These are phyloP conservation scores for Tholera decimalis DNA, from an alignment of 2,888 invertebrate species.

Conservation along the genomic window DNA sequence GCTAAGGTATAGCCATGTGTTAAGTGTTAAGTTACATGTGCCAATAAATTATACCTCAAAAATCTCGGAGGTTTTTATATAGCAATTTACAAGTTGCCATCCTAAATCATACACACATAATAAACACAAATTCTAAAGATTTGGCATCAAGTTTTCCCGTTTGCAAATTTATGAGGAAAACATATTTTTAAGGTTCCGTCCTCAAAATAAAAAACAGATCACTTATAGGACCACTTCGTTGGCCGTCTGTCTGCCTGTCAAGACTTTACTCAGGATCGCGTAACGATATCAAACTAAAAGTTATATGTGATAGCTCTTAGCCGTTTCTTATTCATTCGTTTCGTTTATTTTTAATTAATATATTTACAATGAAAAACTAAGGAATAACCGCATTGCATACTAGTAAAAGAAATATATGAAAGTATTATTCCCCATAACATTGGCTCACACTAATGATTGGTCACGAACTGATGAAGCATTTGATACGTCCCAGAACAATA, in stretches of 20 bases:
- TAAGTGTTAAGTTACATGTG: slow-evolving; percentile 29
- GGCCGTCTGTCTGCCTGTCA: no score
- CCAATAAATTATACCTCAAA: slow-evolving; percentile 37
- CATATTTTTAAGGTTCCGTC: slow-evolving; percentile 5
- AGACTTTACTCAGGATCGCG: no score
- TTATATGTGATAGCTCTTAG: no score
- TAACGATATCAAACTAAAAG: no score
- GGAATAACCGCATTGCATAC: slow-evolving; percentile 13
- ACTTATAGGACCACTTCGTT: no score
- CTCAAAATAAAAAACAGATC: no score
- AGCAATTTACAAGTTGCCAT: slow-evolving; percentile 27
- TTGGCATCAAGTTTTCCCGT: slow-evolving; percentile 18
- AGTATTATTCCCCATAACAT: slow-evolving; percentile 32
- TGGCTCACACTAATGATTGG: slow-evolving; percentile 57
- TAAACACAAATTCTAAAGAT: slow-evolving; percentile 38
- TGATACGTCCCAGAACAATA: slow-evolving; percentile 67
- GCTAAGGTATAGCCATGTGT: slow-evolving; percentile 29
- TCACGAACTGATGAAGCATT: slow-evolving; percentile 59
- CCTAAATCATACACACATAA: slow-evolving; percentile 36
- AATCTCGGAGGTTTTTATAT: slow-evolving; percentile 32
- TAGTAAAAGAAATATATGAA: slow-evolving; percentile 33
- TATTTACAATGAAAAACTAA: no score
- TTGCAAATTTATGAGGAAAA: slow-evolving; percentile 10
- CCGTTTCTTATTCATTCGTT: no score
- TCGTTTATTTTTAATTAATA: no score